A percentile compares a stretch with the other conserved stretches of the same genome.
These are phyloP conservation scores for Campoplex nolae DNA, from an alignment of 2,888 invertebrate species.

Conservation along the genomic window DNA sequence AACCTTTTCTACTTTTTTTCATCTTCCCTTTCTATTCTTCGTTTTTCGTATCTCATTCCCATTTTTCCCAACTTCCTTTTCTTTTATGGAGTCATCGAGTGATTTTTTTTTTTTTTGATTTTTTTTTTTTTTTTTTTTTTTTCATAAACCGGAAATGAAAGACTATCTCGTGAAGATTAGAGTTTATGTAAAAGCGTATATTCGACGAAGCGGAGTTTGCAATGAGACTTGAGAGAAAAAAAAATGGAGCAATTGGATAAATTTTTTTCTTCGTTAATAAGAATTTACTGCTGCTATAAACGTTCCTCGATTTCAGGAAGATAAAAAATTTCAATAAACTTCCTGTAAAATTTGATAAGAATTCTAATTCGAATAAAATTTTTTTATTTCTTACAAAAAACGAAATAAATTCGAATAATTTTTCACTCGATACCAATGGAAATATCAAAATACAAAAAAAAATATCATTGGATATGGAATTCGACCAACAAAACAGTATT, in stretches of 20 bases:
- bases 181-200: slow-evolving; percentile 15
- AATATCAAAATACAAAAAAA: background rate
- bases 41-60: slow-evolving; percentile 26
- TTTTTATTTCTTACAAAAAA: background rate
- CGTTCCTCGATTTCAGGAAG: background rate
- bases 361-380: no score
- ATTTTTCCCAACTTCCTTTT: background rate
- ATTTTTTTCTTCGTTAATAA: background rate
- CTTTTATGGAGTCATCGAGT: background rate
- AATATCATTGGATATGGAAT: no score
- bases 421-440: background rate
- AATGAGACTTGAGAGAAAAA: background rate
- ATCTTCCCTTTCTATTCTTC: background rate
- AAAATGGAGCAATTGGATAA: background rate
- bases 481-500: no score
- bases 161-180: background rate
- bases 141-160: slow-evolving; percentile 51
- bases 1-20: slow-evolving; percentile 36
- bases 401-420: background rate
- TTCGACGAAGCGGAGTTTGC: background rate
- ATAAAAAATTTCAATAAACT: background rate
- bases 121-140: background rate
- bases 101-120: background rate
- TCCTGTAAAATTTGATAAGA: background rate
- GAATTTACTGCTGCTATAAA: background rate